Evolutionary conservation across 2,888 invertebrate species (phyloP), one percentile per base, ranked within the genome.

Genomic region (Elmis aenea): DNA sequence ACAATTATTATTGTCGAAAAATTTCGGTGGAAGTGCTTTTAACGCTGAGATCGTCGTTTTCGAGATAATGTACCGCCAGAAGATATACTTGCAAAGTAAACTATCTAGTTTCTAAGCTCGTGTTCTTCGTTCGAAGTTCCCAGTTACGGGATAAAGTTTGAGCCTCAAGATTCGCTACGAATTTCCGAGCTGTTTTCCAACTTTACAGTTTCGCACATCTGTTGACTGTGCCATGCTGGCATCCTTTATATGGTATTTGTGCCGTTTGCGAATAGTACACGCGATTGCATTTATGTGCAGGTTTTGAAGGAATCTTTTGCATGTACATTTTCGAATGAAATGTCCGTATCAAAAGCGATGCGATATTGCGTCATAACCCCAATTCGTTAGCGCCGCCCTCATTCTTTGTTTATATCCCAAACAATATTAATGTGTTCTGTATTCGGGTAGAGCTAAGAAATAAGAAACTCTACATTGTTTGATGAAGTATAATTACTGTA

Each of bases 181-280:
- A 26, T 33, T 38, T 30, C n/a, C n/a, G 22, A 18, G 13, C 18
- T 20, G 26, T 18, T 28, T 31, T 15, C 10, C 29, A 42, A 42
- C 34, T 52, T 55, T 45, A 42, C 51, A 52, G 50, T 50, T 52
- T 50, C 42, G 50, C 55, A 52, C 55, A 55, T 53, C 55, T 55
- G 55, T 54, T 51, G 53, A 52, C 51, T 46, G 14, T 35, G 47
- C 46, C 33, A 33, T 46, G 40, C 42, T 46, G 45, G 46, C 47
- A 39, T 34, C 34, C 33, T 37, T 52, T 48, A 40, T 45, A 48
- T 46, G 42, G 46, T 48, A 42, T 47, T 45, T 46, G 46, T 30
- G 42, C 45, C 48, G 50, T 51, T 48, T 50, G 49, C 32, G 38
- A 42, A 42, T 38, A 20, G 38, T 51, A 48, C 48, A 49, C 49